Percentiles rank a stretch among this genome's conserved stretches.
Evolutionary conservation across 2,888 invertebrate genomes (phyloP).

Genomic region (Pteria penguin): DNA sequence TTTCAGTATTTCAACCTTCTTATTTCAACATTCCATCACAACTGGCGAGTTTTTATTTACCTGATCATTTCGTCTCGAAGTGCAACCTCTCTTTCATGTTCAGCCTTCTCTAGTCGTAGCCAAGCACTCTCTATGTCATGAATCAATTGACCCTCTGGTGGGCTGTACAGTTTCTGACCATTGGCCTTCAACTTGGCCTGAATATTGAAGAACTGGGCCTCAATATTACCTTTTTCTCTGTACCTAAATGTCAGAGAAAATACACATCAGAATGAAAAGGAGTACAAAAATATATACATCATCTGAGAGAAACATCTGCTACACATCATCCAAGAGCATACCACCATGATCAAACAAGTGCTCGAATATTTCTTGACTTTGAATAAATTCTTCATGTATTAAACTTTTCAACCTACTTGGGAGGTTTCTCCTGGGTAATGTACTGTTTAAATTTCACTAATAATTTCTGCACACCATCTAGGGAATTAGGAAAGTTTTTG

Average conservation of each 20-base stretch:
- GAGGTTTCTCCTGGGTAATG: conserved; percentile 97
- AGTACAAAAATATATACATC: not conserved
- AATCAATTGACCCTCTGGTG: conserved; percentile 89
- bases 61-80: conserved; percentile 93
- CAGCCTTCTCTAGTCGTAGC: conserved; percentile 94
- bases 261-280: too few species aligned
- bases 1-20: too few species aligned
- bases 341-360: too few species aligned
- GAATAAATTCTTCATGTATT: too few species aligned
- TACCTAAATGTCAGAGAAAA: too few species aligned
- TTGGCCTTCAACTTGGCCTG: conserved; percentile 97
- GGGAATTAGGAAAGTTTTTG: conserved; percentile 93
- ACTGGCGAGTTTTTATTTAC: too few species aligned
- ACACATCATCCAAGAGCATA: too few species aligned
- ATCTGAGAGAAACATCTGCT: not conserved
- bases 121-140: conserved; percentile 97
- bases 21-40: too few species aligned
- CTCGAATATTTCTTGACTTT: too few species aligned
- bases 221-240: conserved; percentile 94
- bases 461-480: conserved; percentile 96
- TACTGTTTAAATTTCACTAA: conserved; percentile 95
- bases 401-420: conserved; percentile 90
- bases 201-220: conserved; percentile 96
- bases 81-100: conserved; percentile 95
- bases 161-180: conserved; percentile 81